Evolutionary conservation across 1,140 invertebrate genomes (phyloP).

Genomic region (Episyrphus balteatus): DNA sequence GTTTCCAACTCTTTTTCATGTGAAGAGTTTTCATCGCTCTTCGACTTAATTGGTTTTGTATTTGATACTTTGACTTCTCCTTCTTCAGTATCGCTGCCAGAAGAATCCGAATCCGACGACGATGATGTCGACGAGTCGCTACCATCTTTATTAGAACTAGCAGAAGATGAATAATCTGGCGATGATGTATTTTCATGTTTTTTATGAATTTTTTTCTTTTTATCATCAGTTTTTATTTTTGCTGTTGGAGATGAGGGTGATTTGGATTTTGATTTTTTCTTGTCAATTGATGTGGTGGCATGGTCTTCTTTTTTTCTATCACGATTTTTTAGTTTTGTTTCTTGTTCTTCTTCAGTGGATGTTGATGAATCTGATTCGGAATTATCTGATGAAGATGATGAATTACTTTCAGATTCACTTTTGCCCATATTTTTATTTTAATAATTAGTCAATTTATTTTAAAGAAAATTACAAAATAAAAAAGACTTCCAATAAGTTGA

Average conservation of each 20-base stretch:
- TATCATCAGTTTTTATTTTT: neutral
- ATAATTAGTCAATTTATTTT: neutral
- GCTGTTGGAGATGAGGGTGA: neutral
- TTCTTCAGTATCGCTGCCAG: neutral
- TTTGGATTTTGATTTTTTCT: no score
- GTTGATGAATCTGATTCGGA: neutral
- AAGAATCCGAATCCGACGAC: neutral
- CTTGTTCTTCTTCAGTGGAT: slow-evolving; percentile 2
- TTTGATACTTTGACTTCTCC: neutral
- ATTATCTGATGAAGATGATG: slow-evolving; percentile 9
- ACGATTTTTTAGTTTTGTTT: slow-evolving; percentile 2
- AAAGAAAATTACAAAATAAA: no score
- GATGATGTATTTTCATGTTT: neutral
- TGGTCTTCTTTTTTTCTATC: slow-evolving; percentile 9
- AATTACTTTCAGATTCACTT: slow-evolving; percentile 22
- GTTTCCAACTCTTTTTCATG: no score
- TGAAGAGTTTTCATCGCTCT: neutral
- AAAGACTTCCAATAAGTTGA: no score
- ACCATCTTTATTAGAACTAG: no score
- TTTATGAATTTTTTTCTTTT: slow-evolving; percentile 1
- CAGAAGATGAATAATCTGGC: no score
- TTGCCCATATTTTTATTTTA: slow-evolving; percentile 12
- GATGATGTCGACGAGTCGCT: neutral
- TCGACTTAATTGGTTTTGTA: neutral
- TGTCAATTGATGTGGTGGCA: neutral